These are phyloP conservation scores for Istiophorus platypterus DNA, from an alignment of 2,113 vertebrate genomes.

Conservation along the genomic window DNA sequence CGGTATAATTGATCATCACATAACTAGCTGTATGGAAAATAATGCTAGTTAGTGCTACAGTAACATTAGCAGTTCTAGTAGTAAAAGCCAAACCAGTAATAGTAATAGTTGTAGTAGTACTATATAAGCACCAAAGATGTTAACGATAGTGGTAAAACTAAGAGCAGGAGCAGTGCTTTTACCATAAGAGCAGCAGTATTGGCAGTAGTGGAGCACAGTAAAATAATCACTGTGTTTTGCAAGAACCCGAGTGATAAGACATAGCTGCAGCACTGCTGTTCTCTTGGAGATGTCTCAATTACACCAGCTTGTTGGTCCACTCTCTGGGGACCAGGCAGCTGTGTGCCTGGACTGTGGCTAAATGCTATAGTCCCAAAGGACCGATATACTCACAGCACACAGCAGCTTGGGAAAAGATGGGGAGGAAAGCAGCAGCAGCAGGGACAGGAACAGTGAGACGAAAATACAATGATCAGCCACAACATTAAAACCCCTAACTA, in stretches of 20 bases:
- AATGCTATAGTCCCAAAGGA: slow-evolving; percentile 63
- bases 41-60: not conserved
- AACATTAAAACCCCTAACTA: too few relatives aligned
- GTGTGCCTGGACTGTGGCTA: slow-evolving; percentile 64
- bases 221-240: slow-evolving; percentile 18
- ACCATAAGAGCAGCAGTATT: not conserved
- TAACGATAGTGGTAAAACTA: not conserved
- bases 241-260: not conserved
- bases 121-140: not conserved
- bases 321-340: slow-evolving; percentile 65
- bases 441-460: not conserved
- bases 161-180: not conserved
- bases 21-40: too few relatives aligned
- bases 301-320: slow-evolving; percentile 43
- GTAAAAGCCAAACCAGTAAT: not conserved
- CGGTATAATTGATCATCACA: too few relatives aligned
- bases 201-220: not conserved
- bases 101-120: not conserved
- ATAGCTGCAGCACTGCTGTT: slow-evolving; percentile 30
- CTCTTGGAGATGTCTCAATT: slow-evolving; percentile 63
- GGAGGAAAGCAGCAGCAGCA: not conserved
- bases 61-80: not conserved
- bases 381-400: slow-evolving; percentile 40
- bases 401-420: slow-evolving; percentile 36
- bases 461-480: not conserved